These are phyloP conservation scores for Cremastinae sp. DNA, from an alignment of 2,888 invertebrate species.

Conservation along the genomic window DNA sequence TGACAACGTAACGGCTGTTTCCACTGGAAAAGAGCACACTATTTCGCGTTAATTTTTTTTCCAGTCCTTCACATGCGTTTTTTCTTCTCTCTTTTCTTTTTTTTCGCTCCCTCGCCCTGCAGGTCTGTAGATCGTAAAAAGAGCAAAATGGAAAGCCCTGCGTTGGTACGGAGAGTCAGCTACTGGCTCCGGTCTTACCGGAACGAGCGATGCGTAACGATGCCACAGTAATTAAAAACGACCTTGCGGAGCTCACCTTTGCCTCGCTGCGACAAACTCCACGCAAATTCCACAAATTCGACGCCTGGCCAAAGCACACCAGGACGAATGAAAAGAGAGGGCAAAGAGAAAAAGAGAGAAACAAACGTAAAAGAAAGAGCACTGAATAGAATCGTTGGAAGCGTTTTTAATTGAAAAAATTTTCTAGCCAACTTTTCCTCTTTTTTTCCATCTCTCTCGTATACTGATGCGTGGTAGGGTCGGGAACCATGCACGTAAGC, in stretches of 20 bases:
- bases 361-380: constrained; percentile 47
- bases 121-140: not conserved
- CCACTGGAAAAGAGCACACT: constrained; percentile 46
- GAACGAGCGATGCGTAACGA: constrained; percentile 74
- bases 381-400: constrained; percentile 29
- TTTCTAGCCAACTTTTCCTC: constrained; percentile 73
- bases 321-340: constrained; percentile 42
- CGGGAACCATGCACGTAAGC: constrained; percentile 19
- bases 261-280: constrained; percentile 31
- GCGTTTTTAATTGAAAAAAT: constrained; percentile 78
- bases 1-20: constrained; percentile 29
- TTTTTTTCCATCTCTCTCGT: constrained; percentile 4
- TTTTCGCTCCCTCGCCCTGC: constrained; percentile 39
- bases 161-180: constrained; percentile 11
- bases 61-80: constrained; percentile 11
- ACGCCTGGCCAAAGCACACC: constrained; percentile 30
- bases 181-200: constrained; percentile 63
- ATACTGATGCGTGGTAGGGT: too few relatives aligned
- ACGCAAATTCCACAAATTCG: constrained; percentile 53
- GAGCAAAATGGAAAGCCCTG: constrained; percentile 2
- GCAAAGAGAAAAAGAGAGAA: constrained; percentile 60
- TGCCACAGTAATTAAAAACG: constrained; percentile 78
- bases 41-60: constrained; percentile 42
- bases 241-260: constrained; percentile 56
- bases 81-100: constrained; percentile 1